A percentile compares a stretch with the other conserved stretches of the same genome.
Evolutionary conservation across 2,797 vertebrate species (phyloP).

Genomic region (Urocyon cinereoargenteus): DNA sequence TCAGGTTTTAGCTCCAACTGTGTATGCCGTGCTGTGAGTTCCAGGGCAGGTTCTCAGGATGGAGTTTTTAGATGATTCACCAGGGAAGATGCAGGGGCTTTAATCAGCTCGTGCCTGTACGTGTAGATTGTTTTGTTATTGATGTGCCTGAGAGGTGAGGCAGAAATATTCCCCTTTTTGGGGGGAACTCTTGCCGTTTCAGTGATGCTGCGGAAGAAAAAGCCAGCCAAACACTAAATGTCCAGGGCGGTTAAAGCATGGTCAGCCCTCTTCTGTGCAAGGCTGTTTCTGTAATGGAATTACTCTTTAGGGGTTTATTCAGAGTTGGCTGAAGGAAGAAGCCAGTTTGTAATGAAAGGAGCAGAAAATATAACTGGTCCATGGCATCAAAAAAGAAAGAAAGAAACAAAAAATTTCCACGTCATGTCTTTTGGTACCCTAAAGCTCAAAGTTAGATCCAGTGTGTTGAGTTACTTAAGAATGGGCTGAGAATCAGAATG

Average conservation of each 20-base stretch:
- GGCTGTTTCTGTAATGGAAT: conserved; percentile 54
- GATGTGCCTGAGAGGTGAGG: not conserved
- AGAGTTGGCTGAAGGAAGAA: conserved; percentile 45
- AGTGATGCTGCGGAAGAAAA: not conserved
- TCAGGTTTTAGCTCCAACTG: conserved; percentile 61
- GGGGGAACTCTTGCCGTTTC: not conserved
- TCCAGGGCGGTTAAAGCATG: not conserved
- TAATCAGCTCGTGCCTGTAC: conserved; percentile 42
- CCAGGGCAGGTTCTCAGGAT: conserved; percentile 30
- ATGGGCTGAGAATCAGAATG: not conserved
- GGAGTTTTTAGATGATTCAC: not conserved
- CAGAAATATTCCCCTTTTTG: not conserved
- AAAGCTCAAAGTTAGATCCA: conserved; percentile 34
- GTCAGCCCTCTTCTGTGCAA: not conserved
- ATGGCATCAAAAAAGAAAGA: conserved; percentile 34
- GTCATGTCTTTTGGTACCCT: conserved; percentile 35
- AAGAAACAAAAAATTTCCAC: not conserved
- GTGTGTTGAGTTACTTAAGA: conserved; percentile 56
- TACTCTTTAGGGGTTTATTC: conserved; percentile 34
- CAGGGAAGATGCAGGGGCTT: conserved; percentile 4
- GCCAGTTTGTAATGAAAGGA: conserved; percentile 55
- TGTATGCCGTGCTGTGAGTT: conserved; percentile 54
- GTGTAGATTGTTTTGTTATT: not conserved
- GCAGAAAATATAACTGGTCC: not conserved
- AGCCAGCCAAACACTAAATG: conserved; percentile 14